Evolutionary conservation across 2,113 vertebrate genomes (phyloP).

Genomic region (Echinops telfairi): DNA sequence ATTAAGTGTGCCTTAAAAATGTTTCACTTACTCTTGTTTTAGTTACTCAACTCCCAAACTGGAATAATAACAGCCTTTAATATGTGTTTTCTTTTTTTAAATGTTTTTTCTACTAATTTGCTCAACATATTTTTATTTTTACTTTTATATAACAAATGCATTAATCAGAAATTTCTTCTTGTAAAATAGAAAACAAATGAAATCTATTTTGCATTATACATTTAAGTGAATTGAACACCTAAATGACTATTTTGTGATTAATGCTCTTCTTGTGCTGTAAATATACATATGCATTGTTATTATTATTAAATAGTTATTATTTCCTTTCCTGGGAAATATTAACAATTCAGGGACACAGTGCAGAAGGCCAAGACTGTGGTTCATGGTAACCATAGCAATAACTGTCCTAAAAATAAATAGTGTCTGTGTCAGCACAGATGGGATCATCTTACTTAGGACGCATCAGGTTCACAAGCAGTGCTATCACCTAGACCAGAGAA

Average conservation of each 20-base stretch:
- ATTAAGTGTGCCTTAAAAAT: too few species aligned
- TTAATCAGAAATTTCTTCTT: conserved; percentile 7
- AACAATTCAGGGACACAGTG: conserved; percentile 51
- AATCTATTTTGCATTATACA: not conserved
- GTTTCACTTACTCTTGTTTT: too few species aligned
- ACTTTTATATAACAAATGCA: conserved; percentile 59
- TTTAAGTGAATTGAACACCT: conserved; percentile 1
- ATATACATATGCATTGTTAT: not conserved
- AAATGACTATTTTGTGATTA: conserved; percentile 26
- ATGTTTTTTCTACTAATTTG: conserved; percentile 59
- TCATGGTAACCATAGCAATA: conserved; percentile 80
- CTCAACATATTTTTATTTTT: conserved; percentile 63
- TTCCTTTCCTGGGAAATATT: conserved; percentile 8
- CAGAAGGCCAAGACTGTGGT: conserved; percentile 40
- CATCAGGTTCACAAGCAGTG: conserved; percentile 46
- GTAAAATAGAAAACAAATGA: not conserved
- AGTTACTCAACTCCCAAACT: too few species aligned
- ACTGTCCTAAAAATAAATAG: conserved; percentile 63
- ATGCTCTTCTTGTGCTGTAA: not conserved
- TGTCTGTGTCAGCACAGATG: conserved; percentile 47
- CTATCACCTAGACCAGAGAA: conserved; percentile 50
- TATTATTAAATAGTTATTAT: too few species aligned
- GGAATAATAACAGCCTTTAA: not conserved
- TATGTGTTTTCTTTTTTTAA: too few species aligned
- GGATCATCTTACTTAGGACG: conserved; percentile 56